Evolutionary conservation across 2,113 vertebrate species (phyloP).

Genomic region (Tetrao urogallus): DNA sequence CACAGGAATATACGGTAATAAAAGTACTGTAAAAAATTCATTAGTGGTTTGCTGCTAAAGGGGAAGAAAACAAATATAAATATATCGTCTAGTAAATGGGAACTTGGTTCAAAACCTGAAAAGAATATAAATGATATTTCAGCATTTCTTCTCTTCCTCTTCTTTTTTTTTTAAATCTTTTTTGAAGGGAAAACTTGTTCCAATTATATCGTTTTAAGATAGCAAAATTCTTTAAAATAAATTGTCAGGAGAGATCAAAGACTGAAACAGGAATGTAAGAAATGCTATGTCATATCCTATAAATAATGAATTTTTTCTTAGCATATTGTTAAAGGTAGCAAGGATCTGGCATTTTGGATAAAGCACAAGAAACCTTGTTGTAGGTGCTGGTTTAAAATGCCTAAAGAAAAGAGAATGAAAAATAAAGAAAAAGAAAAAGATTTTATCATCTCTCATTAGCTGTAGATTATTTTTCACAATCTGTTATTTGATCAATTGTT

Average conservation of each 20-base stretch:
- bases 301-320: background rate
- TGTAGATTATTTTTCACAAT: background rate
- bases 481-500: background rate
- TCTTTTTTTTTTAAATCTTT: background rate
- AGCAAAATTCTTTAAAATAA: constrained; percentile 32
- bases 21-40: background rate
- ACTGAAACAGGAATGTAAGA: background rate
- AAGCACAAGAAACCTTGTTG: background rate
- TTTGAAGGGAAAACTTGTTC: background rate
- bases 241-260: constrained; percentile 39
- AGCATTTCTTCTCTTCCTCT: background rate
- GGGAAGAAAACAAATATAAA: background rate
- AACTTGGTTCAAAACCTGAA: background rate
- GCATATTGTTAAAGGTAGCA: background rate
- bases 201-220: background rate
- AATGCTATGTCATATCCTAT: background rate
- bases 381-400: background rate
- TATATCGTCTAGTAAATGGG: background rate
- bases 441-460: background rate
- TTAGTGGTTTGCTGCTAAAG: background rate
- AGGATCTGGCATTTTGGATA: background rate
- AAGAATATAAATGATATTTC: background rate
- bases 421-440: background rate
- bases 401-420: background rate
- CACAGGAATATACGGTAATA: background rate